Conservation (phyloP, 2,797 vertebrate species). For the Myotis pilosus region DNA sequence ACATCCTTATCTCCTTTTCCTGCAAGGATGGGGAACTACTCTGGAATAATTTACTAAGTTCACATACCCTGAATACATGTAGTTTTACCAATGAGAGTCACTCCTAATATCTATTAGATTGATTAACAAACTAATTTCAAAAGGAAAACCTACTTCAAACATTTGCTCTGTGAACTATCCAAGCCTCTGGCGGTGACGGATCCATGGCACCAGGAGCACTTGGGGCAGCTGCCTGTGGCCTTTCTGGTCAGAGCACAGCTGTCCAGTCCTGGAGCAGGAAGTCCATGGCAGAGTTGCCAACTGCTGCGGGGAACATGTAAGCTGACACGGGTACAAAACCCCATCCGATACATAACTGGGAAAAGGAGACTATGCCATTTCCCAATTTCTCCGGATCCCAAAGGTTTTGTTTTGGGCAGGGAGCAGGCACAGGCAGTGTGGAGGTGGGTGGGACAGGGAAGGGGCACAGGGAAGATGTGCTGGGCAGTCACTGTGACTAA, state of each 20-base stretch:
- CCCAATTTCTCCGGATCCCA: neutral
- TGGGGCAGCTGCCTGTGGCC: neutral
- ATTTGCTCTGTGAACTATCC: neutral
- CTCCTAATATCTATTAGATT: neutral
- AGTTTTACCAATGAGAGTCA: neutral
- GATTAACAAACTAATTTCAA: neutral
- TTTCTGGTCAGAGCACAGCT: neutral
- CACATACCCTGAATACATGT: neutral
- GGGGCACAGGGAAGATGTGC: neutral
- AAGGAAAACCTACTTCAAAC: slow-evolving; percentile 32
- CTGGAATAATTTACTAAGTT: neutral
- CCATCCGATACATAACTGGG: neutral
- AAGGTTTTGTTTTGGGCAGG: neutral
- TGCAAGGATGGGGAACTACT: neutral
- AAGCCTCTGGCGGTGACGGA: neutral
- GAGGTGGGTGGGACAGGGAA: neutral
- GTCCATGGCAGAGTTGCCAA: accelerated
- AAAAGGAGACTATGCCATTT: neutral
- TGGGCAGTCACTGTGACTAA: neutral
- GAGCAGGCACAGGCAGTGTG: neutral
- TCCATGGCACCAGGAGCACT: neutral
- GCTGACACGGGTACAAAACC: neutral
- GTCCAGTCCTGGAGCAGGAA: too few relatives aligned
- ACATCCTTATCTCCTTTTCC: neutral
- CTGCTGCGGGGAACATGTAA: neutral